Conservation (phyloP, 2,113 vertebrate genomes). For the Aphelocoma coerulescens region DNA sequence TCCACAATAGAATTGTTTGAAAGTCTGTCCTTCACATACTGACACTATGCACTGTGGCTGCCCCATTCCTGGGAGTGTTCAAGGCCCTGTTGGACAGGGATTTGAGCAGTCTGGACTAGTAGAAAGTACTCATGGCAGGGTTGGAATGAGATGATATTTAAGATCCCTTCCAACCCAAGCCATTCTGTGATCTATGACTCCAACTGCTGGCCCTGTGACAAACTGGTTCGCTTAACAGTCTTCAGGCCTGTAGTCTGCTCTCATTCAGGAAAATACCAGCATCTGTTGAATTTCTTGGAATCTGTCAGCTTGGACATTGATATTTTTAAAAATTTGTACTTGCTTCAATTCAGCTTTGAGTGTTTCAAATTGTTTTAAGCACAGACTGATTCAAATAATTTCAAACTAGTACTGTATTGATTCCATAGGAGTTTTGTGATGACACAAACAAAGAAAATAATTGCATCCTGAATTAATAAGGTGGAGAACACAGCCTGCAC, state of each 20-base stretch:
- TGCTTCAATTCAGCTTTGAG: neutral
- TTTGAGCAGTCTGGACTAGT: neutral
- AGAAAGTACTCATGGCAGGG: neutral
- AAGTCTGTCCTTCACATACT: neutral
- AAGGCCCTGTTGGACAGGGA: neutral
- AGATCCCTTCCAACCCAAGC: neutral
- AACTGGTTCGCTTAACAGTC: neutral
- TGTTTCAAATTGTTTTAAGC: neutral
- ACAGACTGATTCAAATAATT: neutral
- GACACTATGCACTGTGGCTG: neutral
- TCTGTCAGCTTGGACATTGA: neutral
- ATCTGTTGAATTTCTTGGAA: neutral
- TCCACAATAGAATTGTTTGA: neutral
- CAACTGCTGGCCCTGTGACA: neutral
- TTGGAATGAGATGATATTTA: neutral
- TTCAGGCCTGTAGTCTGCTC: neutral
- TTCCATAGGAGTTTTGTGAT: neutral
- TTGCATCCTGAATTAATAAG: neutral
- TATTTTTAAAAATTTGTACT: neutral
- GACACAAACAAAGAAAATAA: neutral
- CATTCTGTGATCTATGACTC: neutral
- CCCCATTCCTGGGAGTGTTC: neutral
- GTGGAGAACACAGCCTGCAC: neutral
- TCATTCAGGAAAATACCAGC: neutral
- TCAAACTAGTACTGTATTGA: neutral